Conservation (phyloP, 2,797 vertebrate species). For the Enteromius paludinosus region DNA sequence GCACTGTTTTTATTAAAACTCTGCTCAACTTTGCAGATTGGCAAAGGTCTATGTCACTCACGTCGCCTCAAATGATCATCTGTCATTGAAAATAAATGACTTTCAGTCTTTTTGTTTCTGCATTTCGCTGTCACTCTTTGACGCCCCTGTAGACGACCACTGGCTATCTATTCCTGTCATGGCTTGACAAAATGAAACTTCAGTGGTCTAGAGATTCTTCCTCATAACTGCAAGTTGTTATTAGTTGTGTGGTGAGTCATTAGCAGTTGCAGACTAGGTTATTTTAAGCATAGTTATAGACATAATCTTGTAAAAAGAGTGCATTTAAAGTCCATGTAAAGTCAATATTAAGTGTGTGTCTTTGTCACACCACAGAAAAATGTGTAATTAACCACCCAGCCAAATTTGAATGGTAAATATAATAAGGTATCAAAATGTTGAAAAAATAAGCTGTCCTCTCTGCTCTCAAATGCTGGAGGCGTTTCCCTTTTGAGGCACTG, state of each 20-base stretch:
- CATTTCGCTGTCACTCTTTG: neutral
- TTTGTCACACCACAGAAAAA: no score
- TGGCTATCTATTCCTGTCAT: neutral
- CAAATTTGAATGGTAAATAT: no score
- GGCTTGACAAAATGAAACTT: neutral
- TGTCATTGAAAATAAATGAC: slow-evolving; percentile 20
- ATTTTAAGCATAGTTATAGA: neutral
- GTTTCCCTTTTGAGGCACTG: no score
- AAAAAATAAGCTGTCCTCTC: no score
- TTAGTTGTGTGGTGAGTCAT: neutral
- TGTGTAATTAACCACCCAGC: no score
- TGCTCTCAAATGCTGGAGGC: no score
- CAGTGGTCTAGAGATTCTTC: neutral
- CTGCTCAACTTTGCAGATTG: slow-evolving; percentile 5
- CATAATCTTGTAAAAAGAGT: neutral
- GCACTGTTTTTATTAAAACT: slow-evolving; percentile 24
- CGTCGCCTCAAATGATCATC: slow-evolving; percentile 2
- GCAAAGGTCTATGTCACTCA: slow-evolving; percentile 25
- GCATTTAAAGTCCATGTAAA: neutral
- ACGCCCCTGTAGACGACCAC: neutral
- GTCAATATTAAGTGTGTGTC: no score
- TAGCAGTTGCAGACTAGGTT: neutral
- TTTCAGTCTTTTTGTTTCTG: slow-evolving; percentile 9
- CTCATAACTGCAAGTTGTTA: neutral
- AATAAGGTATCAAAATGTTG: no score